Percentiles rank a stretch among this genome's conserved stretches.
phyloP scores from a whole-genome alignment of 35 echinoderm and acorn worm species.

The Lytechinus variegatus region DNA sequence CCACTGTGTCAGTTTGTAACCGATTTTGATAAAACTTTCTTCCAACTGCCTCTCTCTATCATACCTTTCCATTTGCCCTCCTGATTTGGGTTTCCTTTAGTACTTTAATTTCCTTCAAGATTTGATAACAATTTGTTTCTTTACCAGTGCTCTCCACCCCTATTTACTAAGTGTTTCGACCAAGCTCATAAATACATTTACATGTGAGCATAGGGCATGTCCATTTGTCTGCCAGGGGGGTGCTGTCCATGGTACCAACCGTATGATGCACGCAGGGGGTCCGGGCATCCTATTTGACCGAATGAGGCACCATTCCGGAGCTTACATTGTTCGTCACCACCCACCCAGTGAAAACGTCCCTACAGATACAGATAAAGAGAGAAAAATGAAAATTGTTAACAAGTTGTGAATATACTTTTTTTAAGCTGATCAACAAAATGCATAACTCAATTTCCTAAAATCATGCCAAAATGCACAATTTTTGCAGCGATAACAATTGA shows the following conservation, averaged over 20 bases:
- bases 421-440: background rate
- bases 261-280: conserved; percentile 39
- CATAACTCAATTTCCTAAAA: background rate
- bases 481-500: background rate
- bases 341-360: conserved; percentile 79
- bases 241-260: conserved; percentile 48
- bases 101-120: background rate
- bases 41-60: no score
- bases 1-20: no score
- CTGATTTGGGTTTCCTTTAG: background rate
- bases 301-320: conserved; percentile 52
- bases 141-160: conserved; percentile 52
- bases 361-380: conserved; percentile 49
- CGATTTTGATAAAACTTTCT: no score
- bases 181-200: conserved; percentile 55
- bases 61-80: no score
- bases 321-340: conserved; percentile 63
- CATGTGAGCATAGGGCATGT: conserved; percentile 53
- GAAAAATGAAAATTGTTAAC: background rate
- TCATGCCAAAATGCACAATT: background rate
- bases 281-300: conserved; percentile 65
- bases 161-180: background rate
- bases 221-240: conserved; percentile 52
- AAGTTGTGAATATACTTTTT: background rate
- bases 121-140: background rate